Percentiles rank a stretch among this genome's conserved stretches.
phyloP scores from a whole-genome alignment of 2,797 vertebrate species.

The Remorina albescens region DNA sequence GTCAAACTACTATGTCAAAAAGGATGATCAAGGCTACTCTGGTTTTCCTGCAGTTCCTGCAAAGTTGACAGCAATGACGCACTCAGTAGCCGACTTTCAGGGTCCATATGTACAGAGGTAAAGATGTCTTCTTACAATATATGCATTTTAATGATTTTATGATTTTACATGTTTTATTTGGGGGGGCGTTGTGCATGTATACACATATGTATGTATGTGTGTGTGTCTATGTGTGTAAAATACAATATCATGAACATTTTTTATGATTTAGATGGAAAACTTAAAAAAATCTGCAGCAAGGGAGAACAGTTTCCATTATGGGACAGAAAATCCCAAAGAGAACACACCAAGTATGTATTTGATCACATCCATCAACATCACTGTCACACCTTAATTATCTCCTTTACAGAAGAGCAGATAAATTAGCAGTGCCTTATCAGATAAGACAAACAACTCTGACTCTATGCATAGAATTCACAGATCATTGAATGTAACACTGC shows the following conservation, averaged over 20 bases:
- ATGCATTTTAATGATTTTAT: neutral
- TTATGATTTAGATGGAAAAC: slow-evolving; percentile 71
- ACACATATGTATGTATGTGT: too few species aligned
- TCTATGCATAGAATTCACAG: neutral
- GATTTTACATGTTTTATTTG: neutral
- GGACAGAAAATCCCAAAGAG: slow-evolving; percentile 61
- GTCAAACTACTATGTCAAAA: neutral
- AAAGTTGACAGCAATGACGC: slow-evolving; percentile 64
- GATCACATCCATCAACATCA: neutral
- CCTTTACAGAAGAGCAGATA: neutral
- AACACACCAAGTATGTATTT: slow-evolving; percentile 67
- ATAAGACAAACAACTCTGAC: too few species aligned
- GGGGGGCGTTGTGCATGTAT: too few species aligned
- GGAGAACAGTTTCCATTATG: slow-evolving; percentile 64
- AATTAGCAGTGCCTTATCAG: neutral
- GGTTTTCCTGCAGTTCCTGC: slow-evolving; percentile 65
- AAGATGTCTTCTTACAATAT: neutral
- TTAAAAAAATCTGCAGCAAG: slow-evolving; percentile 62
- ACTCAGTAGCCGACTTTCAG: slow-evolving; percentile 65
- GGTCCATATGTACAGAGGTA: slow-evolving; percentile 81
- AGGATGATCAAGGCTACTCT: neutral
- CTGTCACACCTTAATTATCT: neutral
- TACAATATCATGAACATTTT: slow-evolving; percentile 5
- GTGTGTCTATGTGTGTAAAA: too few species aligned
- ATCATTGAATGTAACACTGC: neutral